Conservation (phyloP, 2,888 invertebrate genomes). For the Hemistola chrysoprasaria region DNA sequence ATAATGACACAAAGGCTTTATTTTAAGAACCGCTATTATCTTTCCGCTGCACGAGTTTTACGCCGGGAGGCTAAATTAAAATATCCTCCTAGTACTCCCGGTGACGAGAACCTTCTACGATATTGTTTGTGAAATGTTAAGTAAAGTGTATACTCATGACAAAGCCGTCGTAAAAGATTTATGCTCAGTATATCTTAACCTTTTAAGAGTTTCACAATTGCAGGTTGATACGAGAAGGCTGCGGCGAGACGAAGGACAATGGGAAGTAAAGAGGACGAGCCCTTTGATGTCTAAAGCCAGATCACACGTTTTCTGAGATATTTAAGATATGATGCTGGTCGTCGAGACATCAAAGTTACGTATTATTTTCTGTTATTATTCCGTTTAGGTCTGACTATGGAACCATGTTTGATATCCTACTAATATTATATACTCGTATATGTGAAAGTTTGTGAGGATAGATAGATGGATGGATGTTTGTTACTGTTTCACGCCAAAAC, state of each 20-base stretch:
- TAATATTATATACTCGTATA: no score
- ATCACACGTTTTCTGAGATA: conserved; percentile 23
- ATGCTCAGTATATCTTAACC: conserved; percentile 40
- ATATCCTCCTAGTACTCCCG: conserved; percentile 46
- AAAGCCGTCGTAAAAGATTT: conserved; percentile 42
- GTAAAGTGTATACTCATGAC: conserved; percentile 36
- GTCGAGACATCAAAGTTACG: no score
- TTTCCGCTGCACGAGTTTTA: conserved; percentile 53
- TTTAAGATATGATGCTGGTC: conserved; percentile 19
- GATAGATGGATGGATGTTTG: no score
- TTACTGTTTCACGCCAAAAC: no score
- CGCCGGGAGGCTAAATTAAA: conserved; percentile 57
- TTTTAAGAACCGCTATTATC: conserved; percentile 68
- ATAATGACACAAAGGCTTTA: conserved; percentile 68
- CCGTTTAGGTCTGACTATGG: no score
- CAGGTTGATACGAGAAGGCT: conserved; percentile 10
- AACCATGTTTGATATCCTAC: no score
- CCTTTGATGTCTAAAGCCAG: conserved; percentile 26
- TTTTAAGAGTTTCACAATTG: conserved; percentile 28
- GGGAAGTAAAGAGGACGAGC: conserved; percentile 17
- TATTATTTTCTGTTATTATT: no score
- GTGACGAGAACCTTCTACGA: conserved; percentile 37
- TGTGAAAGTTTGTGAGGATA: no score
- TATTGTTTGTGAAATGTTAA: conserved; percentile 39
- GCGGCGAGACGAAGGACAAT: conserved; percentile 22